Evolutionary conservation across 2,797 vertebrate genomes (phyloP).

Genomic region (Poeciliopsis gracilis): DNA sequence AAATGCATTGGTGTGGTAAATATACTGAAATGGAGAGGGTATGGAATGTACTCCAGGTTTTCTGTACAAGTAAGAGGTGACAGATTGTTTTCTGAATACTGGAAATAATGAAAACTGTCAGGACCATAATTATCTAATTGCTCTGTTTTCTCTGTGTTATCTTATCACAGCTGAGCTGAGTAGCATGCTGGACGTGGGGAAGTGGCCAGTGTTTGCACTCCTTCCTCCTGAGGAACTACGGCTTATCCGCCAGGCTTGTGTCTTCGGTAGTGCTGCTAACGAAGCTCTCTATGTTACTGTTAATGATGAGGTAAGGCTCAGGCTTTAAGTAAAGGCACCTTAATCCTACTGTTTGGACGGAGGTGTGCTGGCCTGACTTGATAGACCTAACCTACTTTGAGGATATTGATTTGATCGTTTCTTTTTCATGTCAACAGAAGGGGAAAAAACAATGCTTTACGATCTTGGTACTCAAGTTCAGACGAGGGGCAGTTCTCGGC

Average conservation of each 20-base stretch:
- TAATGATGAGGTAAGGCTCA: slow-evolving; percentile 90
- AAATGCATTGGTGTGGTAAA: background rate
- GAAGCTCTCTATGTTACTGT: slow-evolving; percentile 95
- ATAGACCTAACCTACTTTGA: slow-evolving; percentile 17
- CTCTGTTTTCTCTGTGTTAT: slow-evolving; percentile 17
- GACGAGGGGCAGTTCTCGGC: slow-evolving; percentile 33
- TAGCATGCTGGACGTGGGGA: slow-evolving; percentile 98
- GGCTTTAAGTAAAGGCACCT: slow-evolving; percentile 1
- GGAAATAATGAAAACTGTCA: background rate
- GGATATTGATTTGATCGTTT: slow-evolving; percentile 20
- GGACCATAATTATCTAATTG: background rate
- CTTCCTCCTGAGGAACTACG: slow-evolving; percentile 92
- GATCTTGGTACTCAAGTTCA: slow-evolving; percentile 27
- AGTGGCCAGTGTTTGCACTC: slow-evolving; percentile 98
- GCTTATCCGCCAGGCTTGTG: slow-evolving; percentile 94
- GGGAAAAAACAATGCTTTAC: slow-evolving; percentile 16
- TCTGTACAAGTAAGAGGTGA: background rate
- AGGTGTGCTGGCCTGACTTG: slow-evolving; percentile 3
- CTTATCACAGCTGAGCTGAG: slow-evolving; percentile 46
- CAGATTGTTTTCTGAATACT: background rate
- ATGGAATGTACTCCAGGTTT: background rate
- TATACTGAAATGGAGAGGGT: background rate
- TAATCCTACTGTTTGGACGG: slow-evolving; percentile 37
- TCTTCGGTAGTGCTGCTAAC: slow-evolving; percentile 95
- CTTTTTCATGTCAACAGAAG: slow-evolving; percentile 3